Base-by-base conservation (phyloP, 1,140 invertebrate genomes). In the Drosophila sucinea region DNA sequence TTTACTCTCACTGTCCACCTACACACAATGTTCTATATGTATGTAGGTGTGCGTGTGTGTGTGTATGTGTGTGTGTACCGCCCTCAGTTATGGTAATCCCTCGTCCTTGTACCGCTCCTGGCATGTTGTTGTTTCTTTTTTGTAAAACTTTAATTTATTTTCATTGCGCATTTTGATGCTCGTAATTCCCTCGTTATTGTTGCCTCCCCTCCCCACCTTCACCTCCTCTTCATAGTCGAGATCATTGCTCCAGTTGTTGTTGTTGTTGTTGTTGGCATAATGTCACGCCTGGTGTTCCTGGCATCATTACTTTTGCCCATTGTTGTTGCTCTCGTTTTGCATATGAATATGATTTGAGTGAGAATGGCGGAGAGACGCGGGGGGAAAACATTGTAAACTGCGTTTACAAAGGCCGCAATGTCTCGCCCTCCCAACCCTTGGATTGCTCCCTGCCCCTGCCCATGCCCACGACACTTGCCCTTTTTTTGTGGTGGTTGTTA, bases 81-180 rank as follows among this genome's bases (percentile, higher is more conserved):
- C 33, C 44, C 23, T 44, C 41, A 65, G 51, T 40, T 60, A 47
- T 60, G 60, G 73, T 65, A 67, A 69, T 73, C 47, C 60, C 51
- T 17, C 47, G 60, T 30, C 32, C 1, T 33, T 38, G 38, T 35
- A 11, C 7, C 68, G 54, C 32, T 41, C 10, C 63, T 55, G 30
- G 56, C 47, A 66, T 70, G 54, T 73, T 86, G 76, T 82, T 51
- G 44, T 27, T 51, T 27, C 6, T 51, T 51, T 27, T 90, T 82
- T 73, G 33, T 17, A 63, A 82, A 81, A 86, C 81, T 90, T 90
- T 90, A 90, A 90, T 90, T 90, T 90, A 90, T 90, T 90, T 90
- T 90, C 87, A 90, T 90, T 87, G 87, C 87, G 87, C 87, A 90
- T 90, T 90, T 90, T 87, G 82, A 90, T 83, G 87, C 87, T 83